These are phyloP conservation scores for Hippocampus mohnikei DNA, from an alignment of 2,113 vertebrate species.

Conservation along the genomic window DNA sequence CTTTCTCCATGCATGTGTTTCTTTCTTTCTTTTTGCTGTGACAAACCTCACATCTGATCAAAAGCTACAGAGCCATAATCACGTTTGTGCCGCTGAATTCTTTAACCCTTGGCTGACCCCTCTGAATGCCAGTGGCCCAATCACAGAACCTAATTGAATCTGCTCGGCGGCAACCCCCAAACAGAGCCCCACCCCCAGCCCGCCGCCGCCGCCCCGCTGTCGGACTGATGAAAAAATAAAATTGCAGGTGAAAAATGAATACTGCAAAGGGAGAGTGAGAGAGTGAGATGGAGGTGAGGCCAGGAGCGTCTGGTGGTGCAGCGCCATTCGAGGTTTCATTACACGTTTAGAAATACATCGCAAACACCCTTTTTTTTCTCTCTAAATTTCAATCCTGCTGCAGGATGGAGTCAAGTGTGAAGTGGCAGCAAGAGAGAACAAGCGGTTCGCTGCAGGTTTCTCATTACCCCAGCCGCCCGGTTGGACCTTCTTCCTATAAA, in stretches of 20 bases:
- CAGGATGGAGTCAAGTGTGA: constrained; percentile 35
- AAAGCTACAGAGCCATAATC: constrained; percentile 78
- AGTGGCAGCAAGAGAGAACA: constrained; percentile 31
- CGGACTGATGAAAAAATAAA: constrained; percentile 75
- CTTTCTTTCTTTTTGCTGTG: constrained; percentile 28
- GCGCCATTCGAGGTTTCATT: background rate
- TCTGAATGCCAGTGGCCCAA: constrained; percentile 77
- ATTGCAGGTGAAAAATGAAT: constrained; percentile 79
- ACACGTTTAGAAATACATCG: constrained; percentile 47
- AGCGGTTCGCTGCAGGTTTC: constrained; percentile 45
- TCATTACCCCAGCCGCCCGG: constrained; percentile 65
- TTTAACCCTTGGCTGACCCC: constrained; percentile 79
- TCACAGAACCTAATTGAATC: constrained; percentile 80
- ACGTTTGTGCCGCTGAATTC: constrained; percentile 80
- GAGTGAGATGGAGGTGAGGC: constrained; percentile 10
- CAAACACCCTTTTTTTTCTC: constrained; percentile 45
- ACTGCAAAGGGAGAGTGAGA: constrained; percentile 28
- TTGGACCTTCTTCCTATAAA: constrained; percentile 68
- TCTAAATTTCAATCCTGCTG: constrained; percentile 29
- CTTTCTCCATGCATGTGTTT: too few species aligned
- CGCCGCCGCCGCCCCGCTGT: background rate
- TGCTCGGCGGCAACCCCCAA: constrained; percentile 56
- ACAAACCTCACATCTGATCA: constrained; percentile 77
- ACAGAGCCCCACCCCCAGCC: background rate
- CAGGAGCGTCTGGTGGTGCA: constrained; percentile 9